Base-by-base conservation (phyloP, 2,797 vertebrate genomes). In the Cossypha polioptera region DNA sequence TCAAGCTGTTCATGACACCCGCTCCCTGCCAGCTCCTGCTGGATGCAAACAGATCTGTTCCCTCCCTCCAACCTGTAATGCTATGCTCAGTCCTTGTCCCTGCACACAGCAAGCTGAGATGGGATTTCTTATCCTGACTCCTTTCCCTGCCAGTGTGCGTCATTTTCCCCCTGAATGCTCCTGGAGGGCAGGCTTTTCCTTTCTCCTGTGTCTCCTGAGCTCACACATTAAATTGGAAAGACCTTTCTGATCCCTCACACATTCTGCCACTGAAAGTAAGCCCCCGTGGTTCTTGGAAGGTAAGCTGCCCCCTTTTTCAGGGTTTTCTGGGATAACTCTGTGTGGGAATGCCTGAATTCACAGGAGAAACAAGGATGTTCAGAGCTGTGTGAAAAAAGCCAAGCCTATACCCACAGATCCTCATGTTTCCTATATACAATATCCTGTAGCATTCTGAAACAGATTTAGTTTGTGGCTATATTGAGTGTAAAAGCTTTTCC, bases 171-270 rank as follows among this genome's bases (percentile, higher is more conserved):
- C 25, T 29, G 48, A 43, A 35, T 40, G 48, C 68, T 86, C 20
- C 59, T 76, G 77, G 33, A 90, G 53, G 65, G 57, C 42, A 88
- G 80, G 62, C 16, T 76, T 89, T 78, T 89, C 57, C 55, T 85
- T 93, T 92, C n/a, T 51, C 40, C 33, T 0, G 0, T 33, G 36
- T 73, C 81, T 92, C 91, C 74, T 63, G 68, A 92, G 50, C 28
- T 88, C 54, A 77, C 24, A 47, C 33, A n/a, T 82, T 79, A 88
- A 87, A 95, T 79, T 95, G 71, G 66, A 95, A 82, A 94, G 94
- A 90, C 59, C 67, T 90, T 90, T 85, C 67, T 53, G 48, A 94
- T 79, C 66, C 61, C 57, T 42, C 68, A 69, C n/a, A 31, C 76
- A 31, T 69, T 75, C 66, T 88, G 63, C 26, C 26, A 54, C n/a